A percentile compares a stretch with the other conserved stretches of the same genome.
phyloP scores from a whole-genome alignment of 2,113 vertebrate genomes.

The Apus apus region DNA sequence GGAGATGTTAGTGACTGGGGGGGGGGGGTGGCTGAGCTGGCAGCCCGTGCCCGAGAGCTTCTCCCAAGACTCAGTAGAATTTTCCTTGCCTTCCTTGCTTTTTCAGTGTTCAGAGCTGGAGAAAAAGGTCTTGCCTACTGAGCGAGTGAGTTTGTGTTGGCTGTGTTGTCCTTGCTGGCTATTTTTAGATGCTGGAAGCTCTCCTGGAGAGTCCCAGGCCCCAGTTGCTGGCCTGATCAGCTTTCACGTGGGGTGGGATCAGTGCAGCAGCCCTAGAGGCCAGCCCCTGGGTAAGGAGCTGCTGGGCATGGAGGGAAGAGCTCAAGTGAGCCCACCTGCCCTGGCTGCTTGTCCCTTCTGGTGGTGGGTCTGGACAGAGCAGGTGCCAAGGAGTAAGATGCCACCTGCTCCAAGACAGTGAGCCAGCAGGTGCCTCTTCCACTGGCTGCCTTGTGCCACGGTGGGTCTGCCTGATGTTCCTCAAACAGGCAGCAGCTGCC shows the following conservation, averaged over 20 bases:
- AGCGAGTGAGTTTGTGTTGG: background rate
- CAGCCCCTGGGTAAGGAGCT: background rate
- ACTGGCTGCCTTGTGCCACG: background rate
- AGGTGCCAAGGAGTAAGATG: background rate
- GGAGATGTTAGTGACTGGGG: background rate
- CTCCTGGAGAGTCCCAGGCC: background rate
- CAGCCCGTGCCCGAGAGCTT: background rate
- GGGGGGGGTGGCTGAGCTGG: background rate
- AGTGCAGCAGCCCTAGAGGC: background rate
- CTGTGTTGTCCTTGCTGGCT: background rate
- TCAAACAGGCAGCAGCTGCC: background rate
- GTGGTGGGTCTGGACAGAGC: background rate
- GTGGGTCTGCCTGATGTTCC: background rate
- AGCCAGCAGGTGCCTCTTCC: background rate
- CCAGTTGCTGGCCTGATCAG: background rate
- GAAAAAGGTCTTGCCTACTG: background rate
- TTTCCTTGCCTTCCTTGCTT: background rate
- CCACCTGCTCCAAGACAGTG: background rate
- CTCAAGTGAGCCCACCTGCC: background rate
- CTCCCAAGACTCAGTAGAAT: background rate
- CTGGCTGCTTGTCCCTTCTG: background rate
- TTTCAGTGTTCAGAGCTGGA: background rate
- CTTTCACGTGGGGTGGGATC: background rate
- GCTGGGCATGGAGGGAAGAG: background rate
- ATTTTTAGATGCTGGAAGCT: constrained; percentile 18